phyloP scores from a whole-genome alignment of 2,113 vertebrate genomes.

The Arizona elegans region DNA sequence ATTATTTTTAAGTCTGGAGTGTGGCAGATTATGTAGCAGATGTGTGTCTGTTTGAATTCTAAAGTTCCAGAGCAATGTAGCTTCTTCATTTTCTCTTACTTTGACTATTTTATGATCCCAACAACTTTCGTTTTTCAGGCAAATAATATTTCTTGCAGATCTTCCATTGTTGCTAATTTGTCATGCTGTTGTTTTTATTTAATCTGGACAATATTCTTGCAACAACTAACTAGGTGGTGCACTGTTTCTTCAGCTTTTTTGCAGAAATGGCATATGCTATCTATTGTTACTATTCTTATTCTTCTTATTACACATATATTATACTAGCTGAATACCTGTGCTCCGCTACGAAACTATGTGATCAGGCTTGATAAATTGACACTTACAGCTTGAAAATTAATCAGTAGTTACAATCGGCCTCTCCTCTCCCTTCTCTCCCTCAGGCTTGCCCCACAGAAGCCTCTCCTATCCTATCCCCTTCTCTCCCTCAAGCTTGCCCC shows the following conservation, averaged over 20 bases:
- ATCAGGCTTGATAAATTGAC: too few species aligned
- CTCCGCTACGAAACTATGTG: too few species aligned
- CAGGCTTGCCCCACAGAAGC: too few species aligned
- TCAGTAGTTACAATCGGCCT: too few species aligned
- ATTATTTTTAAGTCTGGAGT: background rate
- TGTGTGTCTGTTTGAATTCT: background rate
- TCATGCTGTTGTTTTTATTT: background rate
- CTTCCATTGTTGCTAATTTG: background rate
- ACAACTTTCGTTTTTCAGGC: background rate
- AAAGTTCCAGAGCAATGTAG: background rate
- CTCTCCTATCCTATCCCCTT: too few species aligned
- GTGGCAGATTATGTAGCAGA: background rate
- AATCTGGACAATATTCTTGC: background rate
- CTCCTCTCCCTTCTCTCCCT: too few species aligned
- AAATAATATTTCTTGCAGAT: background rate
- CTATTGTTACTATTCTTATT: background rate
- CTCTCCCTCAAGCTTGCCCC: too few species aligned
- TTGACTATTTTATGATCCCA: background rate
- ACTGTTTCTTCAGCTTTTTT: background rate
- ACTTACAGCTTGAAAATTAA: too few species aligned
- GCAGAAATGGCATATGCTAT: background rate
- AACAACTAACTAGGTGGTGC: background rate
- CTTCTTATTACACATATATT: background rate
- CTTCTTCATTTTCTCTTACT: background rate
- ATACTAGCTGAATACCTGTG: background rate